Conservation (phyloP, 30 jellyfish, hydroid and myxozoan species). For the Euphysa ruthae region DNA sequence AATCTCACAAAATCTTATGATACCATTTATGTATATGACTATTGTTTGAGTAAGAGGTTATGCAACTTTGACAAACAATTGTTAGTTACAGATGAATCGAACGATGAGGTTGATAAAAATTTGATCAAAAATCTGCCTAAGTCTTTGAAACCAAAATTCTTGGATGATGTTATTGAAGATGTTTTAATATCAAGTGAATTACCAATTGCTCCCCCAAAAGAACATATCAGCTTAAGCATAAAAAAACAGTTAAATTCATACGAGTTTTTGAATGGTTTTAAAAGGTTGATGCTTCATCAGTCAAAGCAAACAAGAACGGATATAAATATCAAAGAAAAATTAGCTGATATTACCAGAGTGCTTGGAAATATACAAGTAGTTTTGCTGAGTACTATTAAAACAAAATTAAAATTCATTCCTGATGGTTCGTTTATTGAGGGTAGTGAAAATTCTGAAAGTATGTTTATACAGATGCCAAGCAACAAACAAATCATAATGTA, state of each 20-base stretch:
- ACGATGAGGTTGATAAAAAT: not conserved
- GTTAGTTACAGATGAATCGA: not conserved
- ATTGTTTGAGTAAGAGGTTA: slow-evolving; percentile 27
- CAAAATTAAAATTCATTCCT: not conserved
- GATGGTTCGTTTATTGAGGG: not conserved
- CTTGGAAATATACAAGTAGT: not conserved
- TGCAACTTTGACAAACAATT: slow-evolving; percentile 19
- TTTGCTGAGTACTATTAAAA: not conserved
- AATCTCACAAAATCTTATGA: slow-evolving; percentile 17
- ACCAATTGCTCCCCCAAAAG: slow-evolving; percentile 7
- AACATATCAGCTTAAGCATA: slow-evolving; percentile 35
- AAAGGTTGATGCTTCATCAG: slow-evolving; percentile 48
- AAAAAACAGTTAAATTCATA: slow-evolving; percentile 6
- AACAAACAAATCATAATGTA: too few species aligned
- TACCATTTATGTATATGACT: slow-evolving; percentile 34
- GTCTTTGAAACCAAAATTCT: slow-evolving; percentile 18
- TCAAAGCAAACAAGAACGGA: not conserved
- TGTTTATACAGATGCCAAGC: too few species aligned
- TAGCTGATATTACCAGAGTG: not conserved
- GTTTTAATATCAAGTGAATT: not conserved
- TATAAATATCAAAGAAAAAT: not conserved
- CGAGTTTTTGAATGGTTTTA: slow-evolving; percentile 23
- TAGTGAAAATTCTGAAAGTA: not conserved
- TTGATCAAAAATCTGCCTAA: slow-evolving; percentile 20
- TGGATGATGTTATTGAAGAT: slow-evolving; percentile 34